Base-by-base conservation (phyloP, 2,888 invertebrate species). In the Pomacea canaliculata region DNA sequence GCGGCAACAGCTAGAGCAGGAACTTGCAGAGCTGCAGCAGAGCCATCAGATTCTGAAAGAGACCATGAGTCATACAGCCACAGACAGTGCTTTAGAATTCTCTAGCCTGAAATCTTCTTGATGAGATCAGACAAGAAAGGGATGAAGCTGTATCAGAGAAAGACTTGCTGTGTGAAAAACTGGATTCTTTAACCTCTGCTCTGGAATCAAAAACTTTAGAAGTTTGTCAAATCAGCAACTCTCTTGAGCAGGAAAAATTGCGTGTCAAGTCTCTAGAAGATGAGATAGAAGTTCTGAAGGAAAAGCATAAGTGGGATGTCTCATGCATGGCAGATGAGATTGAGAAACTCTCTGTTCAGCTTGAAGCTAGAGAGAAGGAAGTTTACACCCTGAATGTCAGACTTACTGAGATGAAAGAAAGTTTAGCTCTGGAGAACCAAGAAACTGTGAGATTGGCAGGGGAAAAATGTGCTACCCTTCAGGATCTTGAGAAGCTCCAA, bases 81-180 rank as follows among this genome's bases (percentile, higher is more conserved):
- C 23, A 37, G 78, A 78, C 18, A 8, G 18, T 56, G 70, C 59
- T 5, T 66, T 69, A 46, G 70, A 71, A 27, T 72, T 80, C 66
- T 77, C 80, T 37, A 73, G 74, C 2, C 67, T 76, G 46, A 70
- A 76, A 59, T n/a, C 23, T 23, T 77, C 59, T 80, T 5, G 71
- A 79, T 13, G 66, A 76, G 37, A 59, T 72, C 48, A 71, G 51
- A 49, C 76, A 75, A 56, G 76, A 79, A 27, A 71, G 76, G 56
- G 75, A 73, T 51, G 77, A 76, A 49, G 48, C 78, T 65, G 70
- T 81, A 70, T 71, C 75, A 74, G 76, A 81, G 46, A 67, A 82
- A 27, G 59, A 73, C 48, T 62, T 68, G 19, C 49, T 63, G 59
- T 27, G 69, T 46, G 71, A 70, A 27, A 68, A 77, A 51, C n/a